Evolutionary conservation across 1,140 invertebrate species (phyloP), one percentile per base, ranked within the genome.

Genomic region (Drosophila punjabiensis): DNA sequence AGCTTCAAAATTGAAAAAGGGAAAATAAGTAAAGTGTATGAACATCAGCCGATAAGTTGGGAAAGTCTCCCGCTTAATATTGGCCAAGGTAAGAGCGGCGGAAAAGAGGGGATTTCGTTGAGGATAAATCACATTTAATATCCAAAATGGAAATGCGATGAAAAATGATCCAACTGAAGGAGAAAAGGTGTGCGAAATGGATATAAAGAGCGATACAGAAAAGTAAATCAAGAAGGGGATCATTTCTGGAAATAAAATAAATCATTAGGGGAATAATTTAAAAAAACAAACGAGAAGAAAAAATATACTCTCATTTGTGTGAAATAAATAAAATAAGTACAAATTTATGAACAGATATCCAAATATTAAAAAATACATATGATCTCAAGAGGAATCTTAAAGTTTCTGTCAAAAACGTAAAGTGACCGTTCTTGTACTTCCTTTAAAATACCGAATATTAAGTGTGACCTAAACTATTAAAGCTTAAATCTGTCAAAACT

Each of bases 101-200:
- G 16, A 13, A 33, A 41, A 28, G 32, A 10, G 33, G n/a, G 24
- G n/a, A 18, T 32, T 53, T 28, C 4, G 37, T 0, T 4, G 56
- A 28, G 41, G 60, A 45, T 37, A 71, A 71, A 69, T 66, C 33
- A 67, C 59, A 28, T 66, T 67, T 67, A 67, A 67, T 67, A 67
- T 64, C 64, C 35, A 45, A 37, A 45, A 64, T 67, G 64, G 64
- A 67, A 35, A 67, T 47, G 59, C 20, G 39, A 65, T 67, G 60
- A 67, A 64, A 64, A 67, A 65, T 65, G 64, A 64, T 33, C 33
- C 37, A 16, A 28, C 9, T 6, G 0, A 43, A 45, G 64, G 9
- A 2, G 35, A 14, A 66, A 64, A 63, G 39, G 30, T 66, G 58
- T 24, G 20, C 30, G 30, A 28, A 58, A 6, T 28, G 11, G 6